These are phyloP conservation scores for Amiota mariae DNA, from an alignment of 2,888 invertebrate genomes.

Conservation along the genomic window DNA sequence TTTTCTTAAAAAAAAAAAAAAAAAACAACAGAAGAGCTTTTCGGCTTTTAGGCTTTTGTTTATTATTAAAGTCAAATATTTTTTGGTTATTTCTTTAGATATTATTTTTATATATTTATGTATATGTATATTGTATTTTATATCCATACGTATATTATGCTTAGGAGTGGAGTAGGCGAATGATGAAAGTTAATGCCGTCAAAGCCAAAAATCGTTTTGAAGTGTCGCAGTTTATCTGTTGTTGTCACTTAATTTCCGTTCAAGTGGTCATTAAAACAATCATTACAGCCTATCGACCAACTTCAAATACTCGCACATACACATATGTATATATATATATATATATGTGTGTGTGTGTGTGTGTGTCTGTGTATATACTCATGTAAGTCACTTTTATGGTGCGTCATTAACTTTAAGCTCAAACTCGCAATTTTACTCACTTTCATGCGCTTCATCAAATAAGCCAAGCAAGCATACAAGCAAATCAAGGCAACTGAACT, in stretches of 20 bases:
- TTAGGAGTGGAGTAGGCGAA: too few relatives aligned
- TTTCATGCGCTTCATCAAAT: too few relatives aligned
- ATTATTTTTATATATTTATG: constrained; percentile 25
- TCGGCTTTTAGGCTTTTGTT: constrained; percentile 33
- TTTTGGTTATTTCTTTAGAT: too few relatives aligned
- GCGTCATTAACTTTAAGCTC: constrained; percentile 53
- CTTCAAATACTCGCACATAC: constrained; percentile 19
- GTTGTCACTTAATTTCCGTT: constrained; percentile 68
- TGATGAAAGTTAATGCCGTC: constrained; percentile 38
- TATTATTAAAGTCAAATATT: neutral
- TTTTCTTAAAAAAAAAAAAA: neutral
- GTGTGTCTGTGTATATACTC: too few relatives aligned
- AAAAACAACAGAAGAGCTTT: constrained; percentile 1
- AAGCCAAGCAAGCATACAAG: too few relatives aligned
- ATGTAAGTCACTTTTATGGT: constrained; percentile 54
- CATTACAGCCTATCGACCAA: constrained; percentile 45
- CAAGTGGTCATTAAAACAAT: constrained; percentile 66
- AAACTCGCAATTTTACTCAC: too few relatives aligned
- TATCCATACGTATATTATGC: too few relatives aligned
- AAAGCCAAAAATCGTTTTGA: constrained; percentile 41
- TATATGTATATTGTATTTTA: neutral
- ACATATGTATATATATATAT: too few relatives aligned
- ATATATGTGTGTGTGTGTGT: too few relatives aligned
- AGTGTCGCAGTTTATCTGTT: constrained; percentile 57
- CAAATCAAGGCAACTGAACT: too few relatives aligned